Percentiles rank a stretch among this genome's conserved stretches.
These are phyloP conservation scores for Yponomeuta evonymella DNA, from an alignment of 2,888 invertebrate species.

Conservation along the genomic window DNA sequence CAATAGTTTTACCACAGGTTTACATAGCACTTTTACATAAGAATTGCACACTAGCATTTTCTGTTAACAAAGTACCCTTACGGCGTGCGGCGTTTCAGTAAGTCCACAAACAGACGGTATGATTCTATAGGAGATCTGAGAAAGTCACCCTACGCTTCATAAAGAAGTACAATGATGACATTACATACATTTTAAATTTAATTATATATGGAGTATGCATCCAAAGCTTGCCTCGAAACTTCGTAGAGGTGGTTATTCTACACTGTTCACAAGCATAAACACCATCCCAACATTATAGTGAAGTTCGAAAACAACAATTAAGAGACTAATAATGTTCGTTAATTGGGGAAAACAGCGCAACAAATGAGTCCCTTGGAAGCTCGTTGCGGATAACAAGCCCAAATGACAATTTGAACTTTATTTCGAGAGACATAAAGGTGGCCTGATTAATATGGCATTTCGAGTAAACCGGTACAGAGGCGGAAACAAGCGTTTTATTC, in stretches of 20 bases:
- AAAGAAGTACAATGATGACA: too few species aligned
- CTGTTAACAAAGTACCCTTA: too few species aligned
- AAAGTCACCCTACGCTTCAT: too few species aligned
- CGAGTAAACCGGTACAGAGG: background rate
- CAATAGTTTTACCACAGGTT: too few species aligned
- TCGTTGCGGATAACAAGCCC: slow-evolving; percentile 25
- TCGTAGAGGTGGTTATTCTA: background rate
- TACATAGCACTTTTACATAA: too few species aligned
- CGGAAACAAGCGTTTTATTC: background rate
- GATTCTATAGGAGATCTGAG: too few species aligned
- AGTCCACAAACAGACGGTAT: too few species aligned
- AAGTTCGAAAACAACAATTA: slow-evolving; percentile 52
- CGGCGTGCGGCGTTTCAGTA: too few species aligned
- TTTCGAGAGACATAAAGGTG: slow-evolving; percentile 1
- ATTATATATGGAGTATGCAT: too few species aligned
- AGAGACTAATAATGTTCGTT: slow-evolving; percentile 43
- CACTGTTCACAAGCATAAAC: slow-evolving; percentile 2
- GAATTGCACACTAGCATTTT: too few species aligned
- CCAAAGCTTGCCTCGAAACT: too few species aligned
- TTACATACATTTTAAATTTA: too few species aligned
- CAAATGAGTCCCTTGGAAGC: slow-evolving; percentile 41
- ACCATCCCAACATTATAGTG: slow-evolving; percentile 30
- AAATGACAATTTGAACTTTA: slow-evolving; percentile 14
- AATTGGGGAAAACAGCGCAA: slow-evolving; percentile 47
- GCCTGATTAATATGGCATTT: slow-evolving; percentile 11